Evolutionary conservation across 2,113 vertebrate species (phyloP), one percentile per base, ranked within the genome.

Genomic region (Tragelaphus imberbis): DNA sequence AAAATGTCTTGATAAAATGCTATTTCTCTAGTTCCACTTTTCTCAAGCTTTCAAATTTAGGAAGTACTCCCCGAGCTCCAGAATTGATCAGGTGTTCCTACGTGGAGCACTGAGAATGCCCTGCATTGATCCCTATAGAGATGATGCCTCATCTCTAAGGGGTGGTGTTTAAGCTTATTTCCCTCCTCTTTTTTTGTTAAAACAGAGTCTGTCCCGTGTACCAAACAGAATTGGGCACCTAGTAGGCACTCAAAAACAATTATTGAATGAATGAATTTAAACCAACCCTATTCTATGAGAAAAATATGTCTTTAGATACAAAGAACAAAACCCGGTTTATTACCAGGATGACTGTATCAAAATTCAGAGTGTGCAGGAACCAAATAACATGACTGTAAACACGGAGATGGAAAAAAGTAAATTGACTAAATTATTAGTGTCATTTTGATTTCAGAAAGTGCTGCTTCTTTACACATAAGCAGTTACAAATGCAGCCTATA

Each of bases 381-480:
- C 61, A 93, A 94, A 87, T 90, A 98, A 95, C 93, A 90, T 0
- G 59, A 84, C 91, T 94, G 91, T 96, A 97, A 98, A 97, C 86
- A 91, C 0, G 0, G 91, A 96, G 91, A 95, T 58, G 93, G 80
- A 80, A 88, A 87, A 79, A 95, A 97, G 95, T 71, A 97, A 95
- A 98, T 95, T 95, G 98, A 93, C 97, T 98, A 88, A 98, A 97
- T 98, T 97, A 96, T 97, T 93, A 97, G 96, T 97, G 97, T 93
- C 95, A 87, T 98, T 97, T 92, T 94, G 97, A 97, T 97, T 97
- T 98, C 58, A 79, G 81, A 96, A 97, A 95, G 91, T 89, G 92
- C 96, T 33, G 59, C 93, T 90, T 97, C 97, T 97, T 97, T 98
- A 98, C 95, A 97, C 89, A 88, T 91, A 98, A 97, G 95, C 97